These are phyloP conservation scores for Philaethria dido DNA, from an alignment of 2,888 invertebrate genomes.

Conservation along the genomic window DNA sequence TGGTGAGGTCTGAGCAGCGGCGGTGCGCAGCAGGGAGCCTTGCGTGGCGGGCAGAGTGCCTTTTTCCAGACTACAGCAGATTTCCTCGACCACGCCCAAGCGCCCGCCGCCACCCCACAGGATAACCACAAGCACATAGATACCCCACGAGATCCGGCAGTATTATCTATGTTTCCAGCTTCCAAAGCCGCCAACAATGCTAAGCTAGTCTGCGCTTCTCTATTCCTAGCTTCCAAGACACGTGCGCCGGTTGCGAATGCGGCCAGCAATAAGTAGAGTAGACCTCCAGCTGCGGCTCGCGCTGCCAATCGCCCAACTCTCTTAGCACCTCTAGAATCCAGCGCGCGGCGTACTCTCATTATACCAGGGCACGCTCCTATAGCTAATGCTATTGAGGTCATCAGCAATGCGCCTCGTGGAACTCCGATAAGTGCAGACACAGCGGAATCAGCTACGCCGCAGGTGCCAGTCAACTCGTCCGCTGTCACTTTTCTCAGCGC, in stretches of 20 bases:
- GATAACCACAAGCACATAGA: constrained; percentile 85
- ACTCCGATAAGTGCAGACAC: constrained; percentile 85
- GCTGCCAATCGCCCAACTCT: constrained; percentile 88
- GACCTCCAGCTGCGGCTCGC: constrained; percentile 90
- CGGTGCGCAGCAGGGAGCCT: constrained; percentile 65
- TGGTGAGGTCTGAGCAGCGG: constrained; percentile 67
- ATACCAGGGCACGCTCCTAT: constrained; percentile 90
- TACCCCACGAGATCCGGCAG: constrained; percentile 68
- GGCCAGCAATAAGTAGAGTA: constrained; percentile 90
- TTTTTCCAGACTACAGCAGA: constrained; percentile 84
- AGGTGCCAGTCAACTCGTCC: constrained; percentile 92
- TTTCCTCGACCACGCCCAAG: constrained; percentile 87
- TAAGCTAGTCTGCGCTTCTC: constrained; percentile 72
- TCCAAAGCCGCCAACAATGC: constrained; percentile 80
- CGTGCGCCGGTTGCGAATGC: constrained; percentile 88
- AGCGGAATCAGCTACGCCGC: constrained; percentile 86
- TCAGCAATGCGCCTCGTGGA: constrained; percentile 85
- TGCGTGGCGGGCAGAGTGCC: constrained; percentile 76
- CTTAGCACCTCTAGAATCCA: constrained; percentile 85
- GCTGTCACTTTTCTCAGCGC: constrained; percentile 91
- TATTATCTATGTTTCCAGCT: constrained; percentile 55
- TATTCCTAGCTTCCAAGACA: constrained; percentile 84
- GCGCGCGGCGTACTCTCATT: constrained; percentile 87
- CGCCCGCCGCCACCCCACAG: constrained; percentile 86
- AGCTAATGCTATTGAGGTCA: constrained; percentile 88